Percentiles rank a stretch among this genome's conserved stretches.
These are phyloP conservation scores for Andricus grossulariae DNA, from an alignment of 1,140 invertebrate species.

Conservation along the genomic window DNA sequence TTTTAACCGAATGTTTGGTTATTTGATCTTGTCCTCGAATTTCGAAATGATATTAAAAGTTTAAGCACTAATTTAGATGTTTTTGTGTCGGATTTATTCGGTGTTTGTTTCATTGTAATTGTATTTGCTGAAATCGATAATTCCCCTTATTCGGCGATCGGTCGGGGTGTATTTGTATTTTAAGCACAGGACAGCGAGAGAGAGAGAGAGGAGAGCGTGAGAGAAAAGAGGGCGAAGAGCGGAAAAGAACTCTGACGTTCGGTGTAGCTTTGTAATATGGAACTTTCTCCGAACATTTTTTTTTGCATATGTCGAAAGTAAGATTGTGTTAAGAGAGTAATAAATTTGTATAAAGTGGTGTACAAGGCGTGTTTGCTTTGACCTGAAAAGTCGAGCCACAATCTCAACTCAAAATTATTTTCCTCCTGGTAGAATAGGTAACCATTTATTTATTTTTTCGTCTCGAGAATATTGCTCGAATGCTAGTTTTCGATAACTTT, in stretches of 20 bases:
- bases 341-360: conserved; percentile 75
- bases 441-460: too few species aligned
- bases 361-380: conserved; percentile 54
- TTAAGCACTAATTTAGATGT: background rate
- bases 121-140: conserved; percentile 20
- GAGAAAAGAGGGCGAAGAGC: conserved; percentile 53
- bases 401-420: too few species aligned
- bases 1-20: background rate
- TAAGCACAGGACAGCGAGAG: conserved; percentile 54
- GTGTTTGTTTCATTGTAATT: background rate
- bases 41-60: background rate
- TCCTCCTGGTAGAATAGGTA: too few species aligned
- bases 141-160: conserved; percentile 37
- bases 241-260: conserved; percentile 60
- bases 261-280: conserved; percentile 71
- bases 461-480: too few species aligned
- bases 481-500: too few species aligned
- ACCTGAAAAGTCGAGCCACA: conserved; percentile 23
- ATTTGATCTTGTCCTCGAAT: background rate
- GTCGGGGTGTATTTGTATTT: conserved; percentile 47
- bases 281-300: conserved; percentile 69
- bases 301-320: conserved; percentile 69
- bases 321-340: conserved; percentile 70
- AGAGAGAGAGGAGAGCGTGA: conserved; percentile 42
- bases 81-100: background rate